phyloP scores from a whole-genome alignment of 2,113 vertebrate genomes.

The Bos taurus region DNA sequence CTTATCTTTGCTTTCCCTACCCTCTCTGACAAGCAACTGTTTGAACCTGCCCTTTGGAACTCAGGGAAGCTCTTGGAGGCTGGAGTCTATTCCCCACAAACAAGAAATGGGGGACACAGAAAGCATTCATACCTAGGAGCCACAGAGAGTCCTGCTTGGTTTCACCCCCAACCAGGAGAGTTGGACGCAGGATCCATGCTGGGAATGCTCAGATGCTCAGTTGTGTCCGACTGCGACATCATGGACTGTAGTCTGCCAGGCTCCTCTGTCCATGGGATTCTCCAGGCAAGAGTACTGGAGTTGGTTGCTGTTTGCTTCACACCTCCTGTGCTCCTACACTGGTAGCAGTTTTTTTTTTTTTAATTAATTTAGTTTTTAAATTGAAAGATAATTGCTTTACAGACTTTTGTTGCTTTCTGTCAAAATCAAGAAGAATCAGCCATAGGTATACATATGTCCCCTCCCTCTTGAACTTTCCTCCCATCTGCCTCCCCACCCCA shows the following conservation, averaged over 20 bases:
- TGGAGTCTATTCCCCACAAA: background rate
- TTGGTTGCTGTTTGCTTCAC: background rate
- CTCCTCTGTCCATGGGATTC: background rate
- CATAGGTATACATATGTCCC: background rate
- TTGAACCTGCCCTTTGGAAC: background rate
- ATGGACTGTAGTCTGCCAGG: background rate
- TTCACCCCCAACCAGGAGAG: background rate
- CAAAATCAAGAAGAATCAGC: background rate
- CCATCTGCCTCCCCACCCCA: background rate
- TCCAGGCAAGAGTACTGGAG: background rate
- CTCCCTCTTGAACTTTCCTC: background rate
- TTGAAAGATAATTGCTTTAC: background rate
- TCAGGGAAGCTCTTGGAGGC: background rate
- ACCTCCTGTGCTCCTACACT: background rate
- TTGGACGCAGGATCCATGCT: rapidly evolving
- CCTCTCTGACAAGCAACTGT: background rate
- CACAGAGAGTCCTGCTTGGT: background rate
- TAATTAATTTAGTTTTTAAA: background rate
- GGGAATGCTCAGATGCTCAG: background rate
- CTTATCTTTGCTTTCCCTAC: background rate
- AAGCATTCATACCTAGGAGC: background rate
- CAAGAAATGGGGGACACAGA: background rate
- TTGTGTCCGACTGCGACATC: background rate
- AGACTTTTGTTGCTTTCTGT: background rate
- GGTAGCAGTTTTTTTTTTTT: background rate